phyloP scores from a whole-genome alignment of 2,888 invertebrate genomes.

The Platycheirus albimanus region DNA sequence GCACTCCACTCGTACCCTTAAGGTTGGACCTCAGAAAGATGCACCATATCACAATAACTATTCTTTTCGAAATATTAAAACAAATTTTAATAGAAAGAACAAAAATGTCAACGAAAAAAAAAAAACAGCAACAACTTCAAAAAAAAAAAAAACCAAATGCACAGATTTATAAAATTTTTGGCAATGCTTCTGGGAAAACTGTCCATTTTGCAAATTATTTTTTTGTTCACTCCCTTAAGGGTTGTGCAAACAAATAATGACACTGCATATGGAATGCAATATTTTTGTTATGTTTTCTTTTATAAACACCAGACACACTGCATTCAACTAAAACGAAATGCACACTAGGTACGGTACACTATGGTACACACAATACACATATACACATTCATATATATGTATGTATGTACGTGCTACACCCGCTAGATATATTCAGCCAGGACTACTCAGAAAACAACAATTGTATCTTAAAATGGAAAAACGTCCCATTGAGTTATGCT shows the following conservation, averaged over 20 bases:
- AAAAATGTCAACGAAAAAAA: not conserved
- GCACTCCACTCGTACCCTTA: not conserved
- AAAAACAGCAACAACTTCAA: not conserved
- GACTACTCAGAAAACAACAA: conserved; percentile 49
- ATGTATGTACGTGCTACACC: conserved; percentile 8
- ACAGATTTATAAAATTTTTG: conserved; percentile 58
- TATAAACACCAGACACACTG: conserved; percentile 26
- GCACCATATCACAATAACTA: conserved; percentile 1
- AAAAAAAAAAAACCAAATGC: not conserved
- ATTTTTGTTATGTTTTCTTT: not conserved
- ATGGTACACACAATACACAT: not conserved
- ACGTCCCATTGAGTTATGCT: conserved; percentile 68
- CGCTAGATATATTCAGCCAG: conserved; percentile 26
- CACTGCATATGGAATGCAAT: conserved; percentile 51
- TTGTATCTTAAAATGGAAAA: conserved; percentile 64
- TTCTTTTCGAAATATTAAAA: no score
- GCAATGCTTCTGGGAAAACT: conserved; percentile 52
- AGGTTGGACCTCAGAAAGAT: not conserved
- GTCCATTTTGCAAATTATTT: conserved; percentile 67
- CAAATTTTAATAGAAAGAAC: no score
- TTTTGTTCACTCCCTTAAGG: conserved; percentile 27
- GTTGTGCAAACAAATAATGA: conserved; percentile 40
- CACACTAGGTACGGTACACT: not conserved
- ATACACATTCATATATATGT: not conserved
- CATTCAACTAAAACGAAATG: conserved; percentile 24